Evolutionary conservation across 2,888 invertebrate species (phyloP).

Genomic region (Tetragnatha montana): DNA sequence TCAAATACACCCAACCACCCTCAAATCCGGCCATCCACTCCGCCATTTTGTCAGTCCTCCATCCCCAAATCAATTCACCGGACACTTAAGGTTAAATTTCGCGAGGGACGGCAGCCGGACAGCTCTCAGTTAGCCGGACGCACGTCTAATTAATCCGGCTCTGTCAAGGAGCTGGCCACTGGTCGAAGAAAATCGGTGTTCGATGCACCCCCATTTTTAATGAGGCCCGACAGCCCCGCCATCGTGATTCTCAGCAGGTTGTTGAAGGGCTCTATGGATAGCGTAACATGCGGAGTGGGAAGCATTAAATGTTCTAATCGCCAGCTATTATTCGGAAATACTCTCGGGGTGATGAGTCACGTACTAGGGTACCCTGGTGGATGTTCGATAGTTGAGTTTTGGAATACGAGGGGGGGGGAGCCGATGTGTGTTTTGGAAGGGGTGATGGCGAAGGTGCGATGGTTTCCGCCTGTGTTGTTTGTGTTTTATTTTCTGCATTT

Average conservation of each 20-base stretch:
- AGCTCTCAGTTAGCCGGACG: conserved; percentile 21
- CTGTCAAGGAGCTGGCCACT: conserved; percentile 29
- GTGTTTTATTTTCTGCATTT: no score
- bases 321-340: not conserved
- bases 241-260: not conserved
- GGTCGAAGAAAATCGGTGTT: conserved; percentile 2
- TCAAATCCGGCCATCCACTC: not conserved
- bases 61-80: conserved; percentile 26
- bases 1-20: not conserved
- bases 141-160: conserved; percentile 51
- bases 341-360: no score
- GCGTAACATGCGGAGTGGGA: not conserved
- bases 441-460: no score
- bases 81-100: conserved; percentile 41
- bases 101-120: conserved; percentile 6
- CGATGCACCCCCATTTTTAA: conserved; percentile 39
- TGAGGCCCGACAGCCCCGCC: not conserved
- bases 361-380: no score
- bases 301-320: not conserved
- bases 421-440: no score
- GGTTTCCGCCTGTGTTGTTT: no score
- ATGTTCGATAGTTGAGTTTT: no score
- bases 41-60: conserved; percentile 30
- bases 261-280: not conserved
- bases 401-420: no score